phyloP scores from a whole-genome alignment of 1,140 invertebrate genomes.

The Adelges cooleyi region DNA sequence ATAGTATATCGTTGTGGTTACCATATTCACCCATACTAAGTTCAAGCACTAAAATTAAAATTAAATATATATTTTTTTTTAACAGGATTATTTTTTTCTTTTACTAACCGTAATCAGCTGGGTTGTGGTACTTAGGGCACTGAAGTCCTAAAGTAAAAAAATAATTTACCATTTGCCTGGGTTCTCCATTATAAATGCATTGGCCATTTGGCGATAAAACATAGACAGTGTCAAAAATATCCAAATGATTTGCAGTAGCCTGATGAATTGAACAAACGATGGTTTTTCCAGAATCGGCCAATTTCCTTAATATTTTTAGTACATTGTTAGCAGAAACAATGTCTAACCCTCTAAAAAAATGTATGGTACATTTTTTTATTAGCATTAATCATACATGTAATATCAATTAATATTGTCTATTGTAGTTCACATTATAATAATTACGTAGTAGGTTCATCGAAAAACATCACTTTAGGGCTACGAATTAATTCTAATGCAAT shows the following conservation, averaged over 20 bases:
- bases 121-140: constrained; percentile 54
- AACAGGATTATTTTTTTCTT: no score
- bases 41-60: constrained; percentile 1
- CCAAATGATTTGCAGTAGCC: constrained; percentile 52
- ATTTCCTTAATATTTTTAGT: constrained; percentile 41
- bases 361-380: neutral
- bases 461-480: constrained; percentile 81
- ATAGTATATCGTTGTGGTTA: neutral
- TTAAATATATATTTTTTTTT: no score
- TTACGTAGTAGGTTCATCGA: constrained; percentile 90
- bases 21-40: constrained; percentile 22
- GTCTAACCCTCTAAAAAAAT: constrained; percentile 45
- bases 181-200: constrained; percentile 48
- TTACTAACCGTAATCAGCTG: constrained; percentile 49
- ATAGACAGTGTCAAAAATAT: constrained; percentile 54
- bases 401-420: no score
- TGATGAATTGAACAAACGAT: constrained; percentile 60
- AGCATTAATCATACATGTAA: neutral
- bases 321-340: constrained; percentile 48
- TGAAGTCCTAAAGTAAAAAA: constrained; percentile 43
- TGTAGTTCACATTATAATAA: neutral
- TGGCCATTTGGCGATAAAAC: constrained; percentile 44
- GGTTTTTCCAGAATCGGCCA: constrained; percentile 49
- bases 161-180: constrained; percentile 45
- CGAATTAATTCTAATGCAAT: constrained; percentile 75